Evolutionary conservation across 1,140 invertebrate species (phyloP).

Genomic region (Ladona fulva): DNA sequence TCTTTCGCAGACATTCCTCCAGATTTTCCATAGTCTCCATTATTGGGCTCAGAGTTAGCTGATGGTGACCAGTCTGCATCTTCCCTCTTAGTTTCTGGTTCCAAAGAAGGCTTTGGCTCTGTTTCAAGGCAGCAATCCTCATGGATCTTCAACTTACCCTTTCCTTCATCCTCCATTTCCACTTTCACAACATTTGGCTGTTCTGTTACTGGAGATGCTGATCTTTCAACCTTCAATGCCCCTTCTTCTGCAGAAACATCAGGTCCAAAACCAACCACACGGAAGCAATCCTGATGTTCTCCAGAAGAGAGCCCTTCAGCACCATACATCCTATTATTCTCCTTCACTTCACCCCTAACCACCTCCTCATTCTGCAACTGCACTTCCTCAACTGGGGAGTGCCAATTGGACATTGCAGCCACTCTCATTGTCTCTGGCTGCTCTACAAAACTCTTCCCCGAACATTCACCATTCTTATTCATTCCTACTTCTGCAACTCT

Average conservation of each 20-base stretch:
- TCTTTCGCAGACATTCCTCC: slow-evolving; percentile 34
- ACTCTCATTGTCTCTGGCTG: not conserved
- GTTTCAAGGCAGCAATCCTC: not conserved
- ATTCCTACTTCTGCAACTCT: not conserved
- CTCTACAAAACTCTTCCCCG: not conserved
- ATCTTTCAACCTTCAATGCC: not conserved
- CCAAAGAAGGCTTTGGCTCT: not conserved
- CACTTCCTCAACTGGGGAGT: slow-evolving; percentile 17
- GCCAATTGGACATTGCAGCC: slow-evolving; percentile 16
- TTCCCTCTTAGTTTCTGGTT: slow-evolving; percentile 15
- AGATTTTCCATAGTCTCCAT: not conserved
- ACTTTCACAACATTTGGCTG: not conserved
- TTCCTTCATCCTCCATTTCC: not conserved
- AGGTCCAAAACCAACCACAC: too few species aligned
- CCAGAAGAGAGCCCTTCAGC: not conserved
- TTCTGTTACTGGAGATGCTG: not conserved
- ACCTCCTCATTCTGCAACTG: slow-evolving; percentile 2
- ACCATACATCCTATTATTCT: not conserved
- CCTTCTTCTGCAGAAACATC: not conserved
- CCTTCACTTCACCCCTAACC: not conserved
- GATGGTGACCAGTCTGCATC: not conserved
- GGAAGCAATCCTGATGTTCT: not conserved
- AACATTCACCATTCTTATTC: not conserved
- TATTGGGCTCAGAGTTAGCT: not conserved
- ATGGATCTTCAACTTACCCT: not conserved